Evolutionary conservation across 2,888 invertebrate genomes (phyloP), one percentile per base, ranked within the genome.

Genomic region (Anaspis maculata): DNA sequence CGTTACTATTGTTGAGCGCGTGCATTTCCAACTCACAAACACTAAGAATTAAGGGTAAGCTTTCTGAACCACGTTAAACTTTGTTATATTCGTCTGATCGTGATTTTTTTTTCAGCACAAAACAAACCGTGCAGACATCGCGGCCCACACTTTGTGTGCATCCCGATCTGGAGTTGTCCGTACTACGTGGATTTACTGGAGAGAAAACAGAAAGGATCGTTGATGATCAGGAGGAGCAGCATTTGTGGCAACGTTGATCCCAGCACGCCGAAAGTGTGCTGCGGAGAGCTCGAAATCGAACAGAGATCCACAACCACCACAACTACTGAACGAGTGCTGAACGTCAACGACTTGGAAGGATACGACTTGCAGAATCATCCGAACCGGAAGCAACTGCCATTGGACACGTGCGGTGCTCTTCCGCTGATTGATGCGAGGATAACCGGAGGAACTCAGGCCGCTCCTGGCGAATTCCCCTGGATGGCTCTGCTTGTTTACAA

Each of bases 401-500:
- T 40, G 11, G 54, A 66, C n/a, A 47, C 58, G 1, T 84, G 84
- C 49, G 84, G 84, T 0, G 59, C 59, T 0, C 61, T 74, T n/a
- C 64, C 67, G 2, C n/a, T n/a, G n/a, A 60, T 65, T 4, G 67
- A 71, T 25, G 46, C 40, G 3, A 72, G 74, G 47, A 74, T 85
- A 27, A 64, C 73, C 19, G 71, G 73, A 2, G 85, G 84, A 0
- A 69, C 72, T 13, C 64, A 67, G 36, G 75, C 83, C 0, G 59
- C 57, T 1, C 56, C 80, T 2, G 72, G 68, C 15, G 79, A 84
- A 48, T 82, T 74, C 64, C 85, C 84, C 0, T 86, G 84, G 84
- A 79, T 85, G 81, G 81, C 77, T 1, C 61, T 84, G 2, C 59
- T 85, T 12, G 73, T 74, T 1, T 85, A 83, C 42, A 19, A 9